Base-by-base conservation (phyloP, 2,113 vertebrate genomes). In the Hippocampus zosterae region DNA sequence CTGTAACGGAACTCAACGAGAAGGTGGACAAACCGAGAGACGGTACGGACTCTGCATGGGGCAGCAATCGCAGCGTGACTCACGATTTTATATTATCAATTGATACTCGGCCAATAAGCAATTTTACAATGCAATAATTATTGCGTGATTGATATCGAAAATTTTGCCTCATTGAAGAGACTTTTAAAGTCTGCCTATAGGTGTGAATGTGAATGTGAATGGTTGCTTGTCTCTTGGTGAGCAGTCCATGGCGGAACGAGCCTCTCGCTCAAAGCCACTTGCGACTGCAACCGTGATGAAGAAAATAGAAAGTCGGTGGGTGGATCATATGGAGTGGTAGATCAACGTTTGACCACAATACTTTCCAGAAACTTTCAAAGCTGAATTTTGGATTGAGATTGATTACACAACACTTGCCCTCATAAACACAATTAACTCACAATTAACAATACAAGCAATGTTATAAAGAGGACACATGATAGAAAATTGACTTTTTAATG, bases 1-100 rank as follows among this genome's bases (percentile, higher is more conserved):
- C 48, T 71, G 73, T 80, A 77, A 86, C 81, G 67, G 75, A 86
- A 79, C 65, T 37, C 72, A 82, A 80, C 63, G 74, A 52, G 73
- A 44, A 72, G 63, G 64, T 72, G 53, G 11, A 56, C 16, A 50
- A 65, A 65, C 42, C 13, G 41, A 15, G 53, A 55, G 53, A 6
- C 61, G 19, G 5, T 64, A 33, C 50, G 44, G 50, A 60, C 48
- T 71, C 48, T 76, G 55, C 64, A 9, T 52, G 72, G 62, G 41
- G 5, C 8, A 4, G 41, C 13, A 65, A 46, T 44, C 10, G 10
- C 9, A 6, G 40, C 42, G 40, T 42, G n/a, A 23, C 40, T 23
- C 12, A n/a, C 12, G 4, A 42, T 16, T 44, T 41, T 1, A 4
- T 11, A 40, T 37, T 11, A 33, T 29, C 21, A 55, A 25, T 27